Evolutionary conservation across 1,140 invertebrate genomes (phyloP).

Genomic region (Atopsyche davidsoni): DNA sequence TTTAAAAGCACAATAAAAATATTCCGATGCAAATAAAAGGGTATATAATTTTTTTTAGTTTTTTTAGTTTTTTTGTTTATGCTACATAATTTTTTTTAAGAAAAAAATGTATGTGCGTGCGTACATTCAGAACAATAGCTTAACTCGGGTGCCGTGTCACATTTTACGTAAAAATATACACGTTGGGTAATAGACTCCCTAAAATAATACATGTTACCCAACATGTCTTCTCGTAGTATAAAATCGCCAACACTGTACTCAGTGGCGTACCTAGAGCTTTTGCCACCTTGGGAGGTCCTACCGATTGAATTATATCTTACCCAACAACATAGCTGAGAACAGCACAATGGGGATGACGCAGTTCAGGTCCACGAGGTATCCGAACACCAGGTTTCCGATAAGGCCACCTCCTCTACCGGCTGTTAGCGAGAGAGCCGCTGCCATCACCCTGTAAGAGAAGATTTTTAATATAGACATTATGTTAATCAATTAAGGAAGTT

Average conservation of each 20-base stretch:
- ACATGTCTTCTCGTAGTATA: background rate
- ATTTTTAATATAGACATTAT: slow-evolving; percentile 5
- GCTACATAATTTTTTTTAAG: slow-evolving; percentile 14
- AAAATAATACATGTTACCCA: background rate
- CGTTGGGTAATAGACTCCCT: too few species aligned
- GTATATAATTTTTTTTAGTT: too few species aligned
- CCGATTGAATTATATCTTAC: slow-evolving; percentile 46
- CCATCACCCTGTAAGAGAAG: slow-evolving; percentile 59
- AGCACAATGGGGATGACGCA: slow-evolving; percentile 62
- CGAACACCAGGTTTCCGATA: slow-evolving; percentile 62
- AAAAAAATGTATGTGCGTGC: too few species aligned
- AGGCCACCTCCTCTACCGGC: slow-evolving; percentile 65
- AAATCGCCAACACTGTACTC: background rate
- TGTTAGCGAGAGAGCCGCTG: slow-evolving; percentile 64
- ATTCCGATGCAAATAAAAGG: too few species aligned
- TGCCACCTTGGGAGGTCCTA: too few species aligned
- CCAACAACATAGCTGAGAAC: slow-evolving; percentile 61
- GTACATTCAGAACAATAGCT: too few species aligned
- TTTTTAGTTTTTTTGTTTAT: too few species aligned
- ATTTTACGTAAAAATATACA: too few species aligned
- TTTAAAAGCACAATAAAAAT: slow-evolving; percentile 4
- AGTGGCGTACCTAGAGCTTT: background rate
- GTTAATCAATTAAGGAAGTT: background rate
- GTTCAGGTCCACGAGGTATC: slow-evolving; percentile 66
- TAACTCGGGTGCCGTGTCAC: too few species aligned